Conservation (phyloP, 1,140 invertebrate species). For the Bombus confusus region DNA sequence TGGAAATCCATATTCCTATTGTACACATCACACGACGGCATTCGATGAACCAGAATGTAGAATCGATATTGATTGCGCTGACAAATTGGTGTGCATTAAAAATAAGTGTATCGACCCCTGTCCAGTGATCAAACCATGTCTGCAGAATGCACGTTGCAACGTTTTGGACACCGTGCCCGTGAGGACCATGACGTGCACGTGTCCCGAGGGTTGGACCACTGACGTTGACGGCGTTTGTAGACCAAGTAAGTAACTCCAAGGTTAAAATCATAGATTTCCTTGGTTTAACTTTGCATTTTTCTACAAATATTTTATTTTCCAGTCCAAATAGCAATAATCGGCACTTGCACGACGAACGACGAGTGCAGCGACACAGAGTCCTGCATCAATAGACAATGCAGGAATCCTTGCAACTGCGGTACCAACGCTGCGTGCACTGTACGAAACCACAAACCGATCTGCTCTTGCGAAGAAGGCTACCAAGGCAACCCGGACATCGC, state of each 20-base stretch:
- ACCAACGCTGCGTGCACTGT: conserved; percentile 92
- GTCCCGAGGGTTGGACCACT: conserved; percentile 91
- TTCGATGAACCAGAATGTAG: conserved; percentile 88
- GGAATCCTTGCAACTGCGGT: conserved; percentile 94
- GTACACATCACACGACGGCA: conserved; percentile 83
- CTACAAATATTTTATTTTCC: not conserved
- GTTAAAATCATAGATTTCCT: too few species aligned
- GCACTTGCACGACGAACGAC: conserved; percentile 89
- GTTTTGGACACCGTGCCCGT: conserved; percentile 92
- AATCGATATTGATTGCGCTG: conserved; percentile 90
- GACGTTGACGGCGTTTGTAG: conserved; percentile 89
- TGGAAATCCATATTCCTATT: conserved; percentile 91
- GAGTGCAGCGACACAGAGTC: conserved; percentile 91
- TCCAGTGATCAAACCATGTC: conserved; percentile 87
- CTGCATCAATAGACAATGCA: conserved; percentile 92
- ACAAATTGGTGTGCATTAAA: conserved; percentile 90
- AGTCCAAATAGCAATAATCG: conserved; percentile 86
- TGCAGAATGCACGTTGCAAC: conserved; percentile 87
- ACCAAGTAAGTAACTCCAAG: conserved; percentile 76
- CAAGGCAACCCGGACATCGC: conserved; percentile 92
- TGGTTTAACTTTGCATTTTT: too few species aligned
- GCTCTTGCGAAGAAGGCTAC: conserved; percentile 91
- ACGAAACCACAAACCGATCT: conserved; percentile 92
- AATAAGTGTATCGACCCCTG: conserved; percentile 91
- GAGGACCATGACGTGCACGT: conserved; percentile 92